Base-by-base conservation (phyloP, 2,797 vertebrate species). In the Urocyon cinereoargenteus region DNA sequence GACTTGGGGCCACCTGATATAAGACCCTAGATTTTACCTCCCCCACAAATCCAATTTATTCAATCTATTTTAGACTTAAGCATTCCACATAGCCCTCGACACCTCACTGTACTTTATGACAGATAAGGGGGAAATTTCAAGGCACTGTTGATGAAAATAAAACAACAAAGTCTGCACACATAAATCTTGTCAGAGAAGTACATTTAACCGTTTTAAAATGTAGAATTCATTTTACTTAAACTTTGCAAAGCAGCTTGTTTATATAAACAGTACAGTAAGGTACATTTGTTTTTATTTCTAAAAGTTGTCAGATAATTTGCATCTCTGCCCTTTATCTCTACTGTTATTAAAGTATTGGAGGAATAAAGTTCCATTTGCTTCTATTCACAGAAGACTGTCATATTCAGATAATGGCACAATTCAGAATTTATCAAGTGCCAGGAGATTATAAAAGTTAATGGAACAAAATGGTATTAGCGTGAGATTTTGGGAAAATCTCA, bases 401-500 rank as follows among this genome's bases (percentile, higher is more conserved):
- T 77, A 91, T 83, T 91, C 78, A 95, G 78, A 78, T 85, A 96
- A 95, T 93, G 86, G 72, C 73, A 86, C 57, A 84, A 97, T 90
- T 97, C 82, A 95, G 93, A 95, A 97, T 98, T 96, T 94, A 96
- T 96, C 87, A 94, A 94, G 68, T 96, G 21, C 90, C 36, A 84
- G 45, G 87, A 98, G 84, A 97, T 75, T 94, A 95, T 97, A 92
- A 97, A 97, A 92, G 89, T 97, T 98, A 97, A 95, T 96, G 93
- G 92, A 97, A 97, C 82, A 97, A 97, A 97, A 92, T 97, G 94
- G 79, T 40, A 64, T 93, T 92, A 91, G 68, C 91, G 57, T 90
- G 61, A 97, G 91, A 91, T 92, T 96, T 97, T 5, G 82, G 73
- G 34, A 40, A 87, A 96, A 91, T 87, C 93, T 92, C 94, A 45